A percentile compares a stretch with the other conserved stretches of the same genome.
phyloP scores from a whole-genome alignment of 2,888 invertebrate species.

The Monopis laevigella region DNA sequence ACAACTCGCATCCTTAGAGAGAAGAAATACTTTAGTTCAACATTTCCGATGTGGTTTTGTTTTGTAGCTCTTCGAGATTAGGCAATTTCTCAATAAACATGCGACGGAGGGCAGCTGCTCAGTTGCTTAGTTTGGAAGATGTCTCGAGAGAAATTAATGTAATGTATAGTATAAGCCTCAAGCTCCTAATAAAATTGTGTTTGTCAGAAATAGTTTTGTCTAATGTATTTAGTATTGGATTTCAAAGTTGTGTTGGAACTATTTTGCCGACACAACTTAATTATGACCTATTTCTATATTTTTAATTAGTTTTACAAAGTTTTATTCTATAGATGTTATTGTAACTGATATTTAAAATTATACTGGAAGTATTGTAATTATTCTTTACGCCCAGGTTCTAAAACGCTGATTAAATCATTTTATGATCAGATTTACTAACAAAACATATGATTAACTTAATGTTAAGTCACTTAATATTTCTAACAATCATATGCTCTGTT shows the following conservation, averaged over 20 bases:
- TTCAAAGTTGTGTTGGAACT: constrained; percentile 3
- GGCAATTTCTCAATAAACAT: constrained; percentile 63
- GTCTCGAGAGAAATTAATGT: constrained; percentile 64
- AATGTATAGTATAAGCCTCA: constrained; percentile 54
- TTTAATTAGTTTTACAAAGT: too few species aligned
- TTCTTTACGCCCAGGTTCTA: too few species aligned
- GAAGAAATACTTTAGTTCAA: constrained; percentile 65
- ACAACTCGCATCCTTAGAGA: constrained; percentile 57
- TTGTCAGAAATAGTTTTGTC: constrained; percentile 22
- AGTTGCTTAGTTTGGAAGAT: constrained; percentile 53
- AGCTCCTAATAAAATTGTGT: constrained; percentile 46
- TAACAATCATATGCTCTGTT: too few species aligned
- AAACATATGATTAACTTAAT: too few species aligned
- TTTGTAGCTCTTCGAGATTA: constrained; percentile 65
- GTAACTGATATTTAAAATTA: too few species aligned
- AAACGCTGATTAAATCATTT: too few species aligned
- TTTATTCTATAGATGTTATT: too few species aligned
- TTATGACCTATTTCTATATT: too few species aligned
- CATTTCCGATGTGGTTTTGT: constrained; percentile 64
- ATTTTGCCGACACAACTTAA: too few species aligned
- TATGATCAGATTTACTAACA: too few species aligned
- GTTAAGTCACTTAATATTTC: too few species aligned
- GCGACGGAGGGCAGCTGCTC: constrained; percentile 50
- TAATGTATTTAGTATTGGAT: not conserved
- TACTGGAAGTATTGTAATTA: too few species aligned